Evolutionary conservation across 2,888 invertebrate genomes (phyloP).

Genomic region (Adela reaumurella): DNA sequence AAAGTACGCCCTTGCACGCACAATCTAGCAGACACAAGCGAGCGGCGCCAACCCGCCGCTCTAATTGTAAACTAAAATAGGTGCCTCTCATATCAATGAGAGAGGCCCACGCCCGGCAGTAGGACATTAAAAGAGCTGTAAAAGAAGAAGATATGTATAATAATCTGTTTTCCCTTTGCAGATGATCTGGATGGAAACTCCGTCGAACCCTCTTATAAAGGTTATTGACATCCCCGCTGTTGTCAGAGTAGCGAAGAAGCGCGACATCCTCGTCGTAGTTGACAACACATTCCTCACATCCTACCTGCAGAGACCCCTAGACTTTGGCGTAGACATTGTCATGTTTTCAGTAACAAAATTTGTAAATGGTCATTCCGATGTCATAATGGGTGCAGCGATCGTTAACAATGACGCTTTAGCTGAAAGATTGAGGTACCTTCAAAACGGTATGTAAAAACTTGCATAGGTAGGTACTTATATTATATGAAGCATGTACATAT

Average conservation of each 20-base stretch:
- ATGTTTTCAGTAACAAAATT: slow-evolving; percentile 95
- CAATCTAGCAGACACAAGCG: slow-evolving; percentile 2
- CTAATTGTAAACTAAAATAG: too few species aligned
- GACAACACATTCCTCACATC: slow-evolving; percentile 94
- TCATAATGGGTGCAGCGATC: slow-evolving; percentile 90
- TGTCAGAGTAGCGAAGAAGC: slow-evolving; percentile 55
- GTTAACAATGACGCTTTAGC: slow-evolving; percentile 70
- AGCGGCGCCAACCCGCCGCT: too few species aligned
- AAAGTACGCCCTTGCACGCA: too few species aligned
- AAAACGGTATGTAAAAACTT: slow-evolving; percentile 82
- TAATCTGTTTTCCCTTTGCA: slow-evolving; percentile 26
- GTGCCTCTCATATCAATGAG: too few species aligned
- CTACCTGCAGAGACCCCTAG: slow-evolving; percentile 87
- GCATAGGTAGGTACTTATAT: too few species aligned
- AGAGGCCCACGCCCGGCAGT: too few species aligned
- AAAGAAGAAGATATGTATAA: too few species aligned
- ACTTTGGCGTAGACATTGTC: slow-evolving; percentile 86
- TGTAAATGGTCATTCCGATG: slow-evolving; percentile 97
- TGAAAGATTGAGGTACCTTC: slow-evolving; percentile 73
- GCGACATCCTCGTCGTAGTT: slow-evolving; percentile 67
- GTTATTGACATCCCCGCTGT: slow-evolving; percentile 81
- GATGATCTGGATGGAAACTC: slow-evolving; percentile 92
- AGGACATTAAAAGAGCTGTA: too few species aligned
- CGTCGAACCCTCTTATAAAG: slow-evolving; percentile 92
- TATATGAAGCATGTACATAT: too few species aligned